These are phyloP conservation scores for Pontoporia blainvillei DNA, from an alignment of 2,113 vertebrate genomes.

Conservation along the genomic window DNA sequence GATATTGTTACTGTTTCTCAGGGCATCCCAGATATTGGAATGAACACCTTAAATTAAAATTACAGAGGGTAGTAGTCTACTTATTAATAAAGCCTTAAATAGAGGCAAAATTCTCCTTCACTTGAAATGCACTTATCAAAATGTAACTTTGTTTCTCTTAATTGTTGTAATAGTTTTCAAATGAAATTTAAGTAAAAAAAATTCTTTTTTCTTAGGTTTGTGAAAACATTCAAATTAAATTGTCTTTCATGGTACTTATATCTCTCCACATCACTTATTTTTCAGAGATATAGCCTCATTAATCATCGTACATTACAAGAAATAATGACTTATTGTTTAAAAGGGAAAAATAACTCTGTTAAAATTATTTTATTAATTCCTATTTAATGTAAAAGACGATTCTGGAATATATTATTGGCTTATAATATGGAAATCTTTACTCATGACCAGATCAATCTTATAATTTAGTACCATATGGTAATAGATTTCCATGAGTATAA, in stretches of 20 bases:
- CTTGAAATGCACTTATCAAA: background rate
- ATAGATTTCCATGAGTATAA: background rate
- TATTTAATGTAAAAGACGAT: slow-evolving; percentile 35
- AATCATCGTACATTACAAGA: background rate
- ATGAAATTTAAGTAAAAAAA: background rate
- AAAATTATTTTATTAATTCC: background rate
- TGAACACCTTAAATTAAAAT: slow-evolving; percentile 30
- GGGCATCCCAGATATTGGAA: background rate
- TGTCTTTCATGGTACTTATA: background rate
- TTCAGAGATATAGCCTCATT: background rate
- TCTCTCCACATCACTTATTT: background rate
- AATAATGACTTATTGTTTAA: background rate
- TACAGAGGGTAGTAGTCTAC: background rate
- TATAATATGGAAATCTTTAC: background rate
- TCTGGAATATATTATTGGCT: background rate
- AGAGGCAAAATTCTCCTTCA: background rate
- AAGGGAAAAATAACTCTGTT: slow-evolving; percentile 7
- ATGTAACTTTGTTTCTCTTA: background rate
- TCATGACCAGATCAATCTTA: background rate
- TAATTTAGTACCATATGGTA: slow-evolving; percentile 41
- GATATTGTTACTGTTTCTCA: background rate
- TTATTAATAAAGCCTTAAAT: background rate
- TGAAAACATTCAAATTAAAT: slow-evolving; percentile 22
- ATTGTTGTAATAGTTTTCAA: slow-evolving; percentile 18
- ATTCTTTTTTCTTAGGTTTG: background rate